Evolutionary conservation across 2,888 invertebrate genomes (phyloP).

Genomic region (Macropis europaea): DNA sequence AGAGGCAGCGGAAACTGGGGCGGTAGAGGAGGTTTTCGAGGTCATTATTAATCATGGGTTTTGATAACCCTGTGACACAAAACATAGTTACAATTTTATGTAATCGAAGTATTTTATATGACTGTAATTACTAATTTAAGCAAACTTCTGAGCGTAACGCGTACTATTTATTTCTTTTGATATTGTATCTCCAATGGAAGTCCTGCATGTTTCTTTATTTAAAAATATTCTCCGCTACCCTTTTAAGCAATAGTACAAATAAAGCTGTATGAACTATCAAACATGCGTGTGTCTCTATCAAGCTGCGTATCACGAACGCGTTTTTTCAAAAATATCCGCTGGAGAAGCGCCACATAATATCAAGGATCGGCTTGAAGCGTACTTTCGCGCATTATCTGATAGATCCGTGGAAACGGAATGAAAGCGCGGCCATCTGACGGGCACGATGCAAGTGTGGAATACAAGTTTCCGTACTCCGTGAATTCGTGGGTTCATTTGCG

Average conservation of each 20-base stretch:
- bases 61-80: neutral
- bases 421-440: constrained; percentile 51
- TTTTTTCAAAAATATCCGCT: neutral
- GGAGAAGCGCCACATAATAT: neutral
- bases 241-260: constrained; percentile 17
- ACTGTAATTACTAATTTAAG: too few species aligned
- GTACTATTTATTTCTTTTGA: neutral
- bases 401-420: neutral
- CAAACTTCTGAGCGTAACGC: too few species aligned
- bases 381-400: neutral
- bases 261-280: constrained; percentile 19
- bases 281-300: neutral
- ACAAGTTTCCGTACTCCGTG: constrained; percentile 21
- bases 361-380: neutral
- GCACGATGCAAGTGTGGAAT: constrained; percentile 9
- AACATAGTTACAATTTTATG: neutral
- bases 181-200: neutral
- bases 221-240: constrained; percentile 1
- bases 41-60: constrained; percentile 32
- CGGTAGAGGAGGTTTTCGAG: constrained; percentile 56
- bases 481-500: constrained; percentile 43
- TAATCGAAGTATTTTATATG: neutral
- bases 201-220: neutral
- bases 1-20: constrained; percentile 66
- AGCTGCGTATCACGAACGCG: neutral